Evolutionary conservation across 2,888 invertebrate genomes (phyloP), one percentile per base, ranked within the genome.

Genomic region (Drosophila villosipedis): DNA sequence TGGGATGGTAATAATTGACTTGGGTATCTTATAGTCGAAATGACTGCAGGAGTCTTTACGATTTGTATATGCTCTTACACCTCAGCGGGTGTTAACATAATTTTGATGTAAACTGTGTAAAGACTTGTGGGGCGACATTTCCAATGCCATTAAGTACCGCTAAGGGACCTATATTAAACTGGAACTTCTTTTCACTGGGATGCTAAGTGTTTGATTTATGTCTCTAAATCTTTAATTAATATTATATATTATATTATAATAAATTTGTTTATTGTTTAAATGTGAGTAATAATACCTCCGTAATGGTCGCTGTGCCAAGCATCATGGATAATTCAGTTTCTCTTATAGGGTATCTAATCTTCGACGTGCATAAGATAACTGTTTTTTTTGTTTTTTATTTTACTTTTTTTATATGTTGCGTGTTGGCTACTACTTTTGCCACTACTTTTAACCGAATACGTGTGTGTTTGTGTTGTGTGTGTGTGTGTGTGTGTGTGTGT

Each of bases 371-470:
- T n/a, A 39, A 30, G 14, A 14, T n/a, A 39, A 14, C n/a, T 7
- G n/a, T 3, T 14, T 6, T 25, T 25, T 28, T 22, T 30, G 7
- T 4, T n/a, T 4, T 14, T 57, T 31, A 9, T 0, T 30, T 41
- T 30, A 12, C 19, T 66, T 65, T 64, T 78, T 54, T 68, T 63
- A 68, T 64, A 43, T 68, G 72, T 67, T 52, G 78, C 28, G 66
- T 73, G 78, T 33, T 73, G 89, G 86, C 74, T 73, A 78, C 89
- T 80, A 73, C 80, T 82, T 82, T 84, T 74, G 83, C 80, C 80
- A 85, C 85, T 83, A 76, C 76, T 83, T 83, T 81, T 67, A 78
- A 86, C 89, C 84, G 74, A 76, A 89, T 85, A 88, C 75, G 77
- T 83, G 82, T 81, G 75, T 39, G 43, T 30, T 50, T 22, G 63